Percentiles rank a stretch among this genome's conserved stretches.
These are phyloP conservation scores for Trichomycterus rosablanca DNA, from an alignment of 2,113 vertebrate species.

Conservation along the genomic window DNA sequence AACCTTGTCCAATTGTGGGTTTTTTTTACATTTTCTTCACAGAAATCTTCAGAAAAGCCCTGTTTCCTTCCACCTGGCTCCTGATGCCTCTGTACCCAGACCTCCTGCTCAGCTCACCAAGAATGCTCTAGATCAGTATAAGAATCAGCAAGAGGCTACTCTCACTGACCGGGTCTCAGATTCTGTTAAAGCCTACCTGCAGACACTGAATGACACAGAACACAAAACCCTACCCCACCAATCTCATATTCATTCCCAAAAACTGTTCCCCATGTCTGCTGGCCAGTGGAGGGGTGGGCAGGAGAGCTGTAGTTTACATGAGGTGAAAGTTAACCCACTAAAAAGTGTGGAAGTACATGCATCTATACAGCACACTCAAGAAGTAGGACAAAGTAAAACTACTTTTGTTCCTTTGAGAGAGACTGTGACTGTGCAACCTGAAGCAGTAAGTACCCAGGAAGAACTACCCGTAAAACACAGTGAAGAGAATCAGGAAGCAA, in stretches of 20 bases:
- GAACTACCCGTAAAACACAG: conserved; percentile 19
- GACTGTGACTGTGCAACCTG: conserved; percentile 45
- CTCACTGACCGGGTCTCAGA: conserved; percentile 48
- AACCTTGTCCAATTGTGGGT: too few relatives aligned
- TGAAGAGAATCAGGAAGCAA: conserved; percentile 7
- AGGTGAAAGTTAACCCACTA: background rate
- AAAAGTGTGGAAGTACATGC: background rate
- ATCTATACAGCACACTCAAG: conserved; percentile 7
- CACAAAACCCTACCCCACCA: conserved; percentile 21
- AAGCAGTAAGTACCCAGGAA: conserved; percentile 29
- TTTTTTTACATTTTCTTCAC: conserved; percentile 24
- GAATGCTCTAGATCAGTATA: conserved; percentile 66
- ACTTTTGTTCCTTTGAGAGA: conserved; percentile 66
- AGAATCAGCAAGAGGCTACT: conserved; percentile 63
- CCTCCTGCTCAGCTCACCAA: conserved; percentile 63
- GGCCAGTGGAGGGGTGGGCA: conserved; percentile 8
- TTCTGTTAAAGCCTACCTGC: conserved; percentile 71
- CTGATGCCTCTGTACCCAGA: conserved; percentile 50
- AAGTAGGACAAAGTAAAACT: conserved; percentile 53
- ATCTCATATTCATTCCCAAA: background rate
- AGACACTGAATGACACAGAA: conserved; percentile 62
- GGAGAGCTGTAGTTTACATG: background rate
- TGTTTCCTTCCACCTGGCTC: conserved; percentile 65
- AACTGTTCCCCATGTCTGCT: background rate
- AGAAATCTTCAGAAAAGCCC: conserved; percentile 74